Evolutionary conservation across 2,888 invertebrate species (phyloP), one percentile per base, ranked within the genome.

Genomic region (Thumatha senex): DNA sequence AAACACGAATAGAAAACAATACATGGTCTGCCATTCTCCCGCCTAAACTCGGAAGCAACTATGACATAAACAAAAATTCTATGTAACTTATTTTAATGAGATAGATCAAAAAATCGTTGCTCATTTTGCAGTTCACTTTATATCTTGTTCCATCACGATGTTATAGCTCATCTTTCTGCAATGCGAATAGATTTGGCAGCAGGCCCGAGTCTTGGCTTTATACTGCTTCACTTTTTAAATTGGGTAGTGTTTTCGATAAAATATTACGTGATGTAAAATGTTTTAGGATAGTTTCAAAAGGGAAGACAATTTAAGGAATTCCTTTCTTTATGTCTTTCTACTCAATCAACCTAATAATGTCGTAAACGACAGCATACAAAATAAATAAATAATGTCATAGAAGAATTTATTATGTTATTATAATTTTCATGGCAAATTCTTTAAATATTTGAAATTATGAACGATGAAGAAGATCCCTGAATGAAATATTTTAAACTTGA

Each of bases 131-230:
- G 58, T 63, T 65, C 56, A 61, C 63, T 66, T 72, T 74, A 73
- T 69, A 73, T 73, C 72, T 76, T 72, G 74, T 75, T 61, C 48
- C 43, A 65, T 58, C 56, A 65, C 57, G 58, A 58, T 79, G 77
- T 78, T 75, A 79, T 78, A 70, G 74, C 76, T 76, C 80, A 82
- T 82, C 78, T 79, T 80, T 78, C 77, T 82, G 80, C 82, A 81
- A 76, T 81, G 79, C 78, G 82, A 82, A 78, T 72, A 54, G 66
- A 72, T 68, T 82, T 84, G 84, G 84, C 84, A 82, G 57, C 54
- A 62, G 67, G 74, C 84, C 84, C 79, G 68, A 66, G 63, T 56
- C 68, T 67, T 64, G 74, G 74, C 76, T 81, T 82, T 77, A 79
- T 78, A 80, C 74, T 68, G 65, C 61, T 67, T 67, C 63, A 72